Evolutionary conservation across 2,888 invertebrate genomes (phyloP).

Genomic region (Criorhina ranunculi): DNA sequence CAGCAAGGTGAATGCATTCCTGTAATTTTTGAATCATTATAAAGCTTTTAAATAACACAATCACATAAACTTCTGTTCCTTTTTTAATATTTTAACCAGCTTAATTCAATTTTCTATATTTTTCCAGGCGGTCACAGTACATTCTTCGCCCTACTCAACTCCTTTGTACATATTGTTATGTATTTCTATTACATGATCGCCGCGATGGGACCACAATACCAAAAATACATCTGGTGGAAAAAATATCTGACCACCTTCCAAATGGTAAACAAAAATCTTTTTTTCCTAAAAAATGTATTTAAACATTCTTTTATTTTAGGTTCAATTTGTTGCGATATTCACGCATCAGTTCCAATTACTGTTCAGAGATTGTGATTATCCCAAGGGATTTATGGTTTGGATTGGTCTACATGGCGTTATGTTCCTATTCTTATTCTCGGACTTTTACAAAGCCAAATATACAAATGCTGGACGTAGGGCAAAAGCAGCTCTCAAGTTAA

Average conservation of each 20-base stretch:
- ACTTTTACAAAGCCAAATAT: conserved; percentile 96
- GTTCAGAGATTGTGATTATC: conserved; percentile 96
- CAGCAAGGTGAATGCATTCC: too few relatives aligned
- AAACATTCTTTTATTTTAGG: conserved; percentile 85
- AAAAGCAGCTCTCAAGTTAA: conserved; percentile 77
- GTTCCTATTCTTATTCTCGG: conserved; percentile 96
- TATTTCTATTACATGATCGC: conserved; percentile 98
- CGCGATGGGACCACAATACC: conserved; percentile 96
- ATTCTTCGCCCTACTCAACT: conserved; percentile 96
- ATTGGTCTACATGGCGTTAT: conserved; percentile 97
- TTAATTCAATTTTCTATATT: conserved; percentile 21
- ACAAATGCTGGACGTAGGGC: conserved; percentile 82
- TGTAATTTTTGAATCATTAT: too few relatives aligned
- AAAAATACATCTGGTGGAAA: conserved; percentile 99
- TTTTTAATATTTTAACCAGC: too few relatives aligned
- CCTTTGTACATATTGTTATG: conserved; percentile 98
- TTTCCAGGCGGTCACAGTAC: conserved; percentile 96
- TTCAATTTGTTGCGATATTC: conserved; percentile 97
- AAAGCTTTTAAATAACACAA: too few relatives aligned
- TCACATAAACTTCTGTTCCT: too few relatives aligned
- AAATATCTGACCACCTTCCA: conserved; percentile 97
- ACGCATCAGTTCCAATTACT: conserved; percentile 95
- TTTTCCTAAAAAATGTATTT: not conserved
- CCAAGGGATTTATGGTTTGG: conserved; percentile 95
- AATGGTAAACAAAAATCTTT: conserved; percentile 88